Evolutionary conservation across 1,140 invertebrate genomes (phyloP), one percentile per base, ranked within the genome.

Genomic region (Lucilia cuprina): DNA sequence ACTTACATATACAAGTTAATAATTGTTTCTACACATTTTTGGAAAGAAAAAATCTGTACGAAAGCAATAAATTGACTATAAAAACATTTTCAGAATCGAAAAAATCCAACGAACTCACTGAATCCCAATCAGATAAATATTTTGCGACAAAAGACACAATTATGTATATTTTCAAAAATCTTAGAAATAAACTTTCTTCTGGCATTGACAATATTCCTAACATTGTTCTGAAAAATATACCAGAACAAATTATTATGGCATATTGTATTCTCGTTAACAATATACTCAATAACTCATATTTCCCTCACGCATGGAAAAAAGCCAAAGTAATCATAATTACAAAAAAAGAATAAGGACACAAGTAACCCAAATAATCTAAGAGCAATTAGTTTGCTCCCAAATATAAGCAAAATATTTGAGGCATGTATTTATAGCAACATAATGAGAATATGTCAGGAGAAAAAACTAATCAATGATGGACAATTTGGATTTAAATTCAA

Each of bases 231-330:
- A 82, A 82, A n/a, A 82, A 82, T 82, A 49, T 82, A 13, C 78
- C 78, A 49, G n/a, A 49, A 82, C n/a, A 30, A 35, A 82, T 49
- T 19, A 55, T 82, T 82, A 49, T 25, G 17, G 78, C 30, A 25
- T 82, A 82, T 82, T 50, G 78, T 82, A 78, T 34, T 78, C 8
- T 78, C n/a, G 47, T 82, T 19, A 82, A 82, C 49, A 82, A 82
- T 55, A 82, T 82, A 17, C 17, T 82, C 17, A 82, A 82, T 55
- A 82, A 82, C 47, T 30, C 41, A 55, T 55, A 55, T 55, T 82
- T 82, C n/a, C 78, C 78, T 50, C n/a, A 10, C 21, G 19, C 17
- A 50, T 82, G 78, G 78, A 82, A 82, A 82, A 82, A n/a, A 25
- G 47, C 47, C 47, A 82, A 82, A 82, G 50, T 82, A 25, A 30